Evolutionary conservation across 2,888 invertebrate species (phyloP).

Genomic region (Drosophila anceps): DNA sequence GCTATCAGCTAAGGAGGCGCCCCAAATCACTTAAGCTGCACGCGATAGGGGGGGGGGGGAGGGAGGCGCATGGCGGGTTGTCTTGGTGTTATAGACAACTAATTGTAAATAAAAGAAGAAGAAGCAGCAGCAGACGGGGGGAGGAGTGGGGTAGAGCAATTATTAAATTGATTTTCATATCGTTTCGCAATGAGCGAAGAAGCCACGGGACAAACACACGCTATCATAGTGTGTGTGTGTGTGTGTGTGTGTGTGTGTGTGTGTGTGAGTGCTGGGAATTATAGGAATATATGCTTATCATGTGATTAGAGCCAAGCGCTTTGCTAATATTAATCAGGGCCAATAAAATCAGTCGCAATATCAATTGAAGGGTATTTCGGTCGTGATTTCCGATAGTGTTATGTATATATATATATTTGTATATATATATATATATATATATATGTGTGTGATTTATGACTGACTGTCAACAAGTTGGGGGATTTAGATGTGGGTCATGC

Average conservation of each 20-base stretch:
- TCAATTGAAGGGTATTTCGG: constrained; percentile 77
- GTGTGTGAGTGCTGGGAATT: constrained; percentile 46
- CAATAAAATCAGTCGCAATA: constrained; percentile 70
- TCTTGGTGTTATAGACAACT: constrained; percentile 56
- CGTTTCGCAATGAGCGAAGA: constrained; percentile 44
- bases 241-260: constrained; percentile 30
- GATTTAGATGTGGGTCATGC: constrained; percentile 68
- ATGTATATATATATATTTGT: constrained; percentile 1
- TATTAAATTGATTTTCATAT: constrained; percentile 79
- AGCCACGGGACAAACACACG: constrained; percentile 28
- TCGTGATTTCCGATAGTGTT: constrained; percentile 65
- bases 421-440: not conserved
- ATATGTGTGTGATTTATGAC: constrained; percentile 49
- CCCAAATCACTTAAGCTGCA: constrained; percentile 82
- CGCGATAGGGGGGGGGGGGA: constrained; percentile 10
- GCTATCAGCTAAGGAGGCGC: constrained; percentile 82
- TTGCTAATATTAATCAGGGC: constrained; percentile 77
- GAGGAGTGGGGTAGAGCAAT: constrained; percentile 33
- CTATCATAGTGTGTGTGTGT: constrained; percentile 5
- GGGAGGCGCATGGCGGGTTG: not conserved
- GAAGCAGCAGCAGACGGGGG: constrained; percentile 26
- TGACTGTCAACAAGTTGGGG: constrained; percentile 30
- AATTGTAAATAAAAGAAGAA: constrained; percentile 75
- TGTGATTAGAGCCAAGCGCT: constrained; percentile 69
- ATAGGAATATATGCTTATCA: constrained; percentile 72